These are phyloP conservation scores for Linepithema humile DNA, from an alignment of 1,140 invertebrate species.

Conservation along the genomic window DNA sequence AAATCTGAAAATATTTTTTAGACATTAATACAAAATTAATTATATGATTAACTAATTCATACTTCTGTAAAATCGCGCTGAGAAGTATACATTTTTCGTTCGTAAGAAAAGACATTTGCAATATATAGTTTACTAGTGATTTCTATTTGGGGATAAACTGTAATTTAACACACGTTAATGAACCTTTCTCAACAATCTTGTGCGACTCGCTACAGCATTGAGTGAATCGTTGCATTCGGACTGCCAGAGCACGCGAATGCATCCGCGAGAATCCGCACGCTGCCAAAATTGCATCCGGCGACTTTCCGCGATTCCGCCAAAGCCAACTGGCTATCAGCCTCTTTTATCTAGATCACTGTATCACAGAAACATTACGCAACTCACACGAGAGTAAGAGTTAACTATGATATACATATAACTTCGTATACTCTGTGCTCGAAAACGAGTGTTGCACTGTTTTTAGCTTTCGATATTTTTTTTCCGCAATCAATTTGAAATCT, in stretches of 20 bases:
- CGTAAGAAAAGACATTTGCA: not conserved
- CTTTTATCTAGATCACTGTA: conserved; percentile 64
- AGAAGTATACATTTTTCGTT: not conserved
- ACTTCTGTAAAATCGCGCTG: not conserved
- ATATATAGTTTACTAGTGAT: not conserved
- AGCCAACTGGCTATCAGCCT: conserved; percentile 56
- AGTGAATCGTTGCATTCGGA: not conserved
- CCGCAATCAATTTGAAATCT: not conserved
- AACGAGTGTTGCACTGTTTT: not conserved
- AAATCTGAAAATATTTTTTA: too few species aligned
- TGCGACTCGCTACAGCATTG: not conserved
- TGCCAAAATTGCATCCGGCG: conserved; percentile 46
- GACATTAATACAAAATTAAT: not conserved
- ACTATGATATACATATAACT: conserved; percentile 15
- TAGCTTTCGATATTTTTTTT: not conserved
- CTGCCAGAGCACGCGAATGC: too few species aligned
- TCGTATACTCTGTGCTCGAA: not conserved
- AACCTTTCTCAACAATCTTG: not conserved
- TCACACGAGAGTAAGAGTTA: not conserved
- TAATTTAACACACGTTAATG: not conserved
- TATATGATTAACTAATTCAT: not conserved
- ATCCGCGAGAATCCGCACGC: conserved; percentile 21
- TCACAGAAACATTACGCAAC: conserved; percentile 62
- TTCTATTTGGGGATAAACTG: conserved; percentile 10
- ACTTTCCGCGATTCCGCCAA: conserved; percentile 68